Conservation (phyloP, 2,113 vertebrate species). For the Notarius lentiginosus region DNA sequence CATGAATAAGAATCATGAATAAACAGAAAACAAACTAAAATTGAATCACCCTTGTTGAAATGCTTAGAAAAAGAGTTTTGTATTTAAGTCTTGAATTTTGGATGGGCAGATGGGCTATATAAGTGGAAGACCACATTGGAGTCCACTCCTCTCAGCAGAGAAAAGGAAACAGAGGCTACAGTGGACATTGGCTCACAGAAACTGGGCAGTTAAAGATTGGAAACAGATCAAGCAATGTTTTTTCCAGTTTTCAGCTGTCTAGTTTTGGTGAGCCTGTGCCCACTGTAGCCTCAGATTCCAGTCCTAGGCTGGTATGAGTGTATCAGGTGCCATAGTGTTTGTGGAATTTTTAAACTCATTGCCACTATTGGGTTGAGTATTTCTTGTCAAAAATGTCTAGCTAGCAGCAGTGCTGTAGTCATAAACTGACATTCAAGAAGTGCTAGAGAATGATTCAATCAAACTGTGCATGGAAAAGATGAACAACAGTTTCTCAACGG, state of each 20-base stretch:
- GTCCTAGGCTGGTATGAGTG: background rate
- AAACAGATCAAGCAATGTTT: background rate
- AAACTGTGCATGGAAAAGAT: background rate
- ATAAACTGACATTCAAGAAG: background rate
- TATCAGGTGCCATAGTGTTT: too few species aligned
- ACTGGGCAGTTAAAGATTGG: background rate
- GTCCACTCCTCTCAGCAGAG: background rate
- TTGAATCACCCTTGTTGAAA: background rate
- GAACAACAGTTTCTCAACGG: too few species aligned
- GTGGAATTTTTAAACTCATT: background rate
- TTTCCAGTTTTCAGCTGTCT: background rate
- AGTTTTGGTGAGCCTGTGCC: background rate
- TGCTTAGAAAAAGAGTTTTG: background rate
- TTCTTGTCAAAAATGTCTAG: background rate
- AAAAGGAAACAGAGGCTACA: background rate
- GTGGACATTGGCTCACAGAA: background rate
- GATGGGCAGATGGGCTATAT: background rate
- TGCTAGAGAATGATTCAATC: background rate
- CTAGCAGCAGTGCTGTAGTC: background rate
- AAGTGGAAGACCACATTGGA: background rate
- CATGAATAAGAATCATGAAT: background rate
- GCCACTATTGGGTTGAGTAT: background rate
- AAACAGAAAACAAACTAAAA: background rate
- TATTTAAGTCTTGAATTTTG: too few species aligned
- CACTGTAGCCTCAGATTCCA: background rate